A percentile compares a stretch with the other conserved stretches of the same genome.
phyloP scores from a whole-genome alignment of 2,113 vertebrate species.

The Corythornis madagascariensis region DNA sequence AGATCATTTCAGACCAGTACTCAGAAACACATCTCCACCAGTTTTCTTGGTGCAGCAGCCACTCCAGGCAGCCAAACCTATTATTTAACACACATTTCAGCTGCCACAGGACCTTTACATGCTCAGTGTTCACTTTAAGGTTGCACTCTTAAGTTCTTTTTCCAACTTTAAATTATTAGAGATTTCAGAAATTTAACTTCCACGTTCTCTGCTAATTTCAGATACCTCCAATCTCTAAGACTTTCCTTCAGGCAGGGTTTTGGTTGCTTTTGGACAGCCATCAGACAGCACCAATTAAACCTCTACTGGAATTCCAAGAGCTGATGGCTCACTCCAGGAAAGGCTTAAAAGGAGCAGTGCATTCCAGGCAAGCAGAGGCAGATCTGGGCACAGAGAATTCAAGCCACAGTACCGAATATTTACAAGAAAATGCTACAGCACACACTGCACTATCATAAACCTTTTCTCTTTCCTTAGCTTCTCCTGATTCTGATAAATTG shows the following conservation, averaged over 20 bases:
- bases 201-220: background rate
- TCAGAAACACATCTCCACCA: background rate
- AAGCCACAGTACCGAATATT: background rate
- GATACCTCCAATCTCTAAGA: background rate
- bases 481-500: background rate
- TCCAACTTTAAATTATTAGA: background rate
- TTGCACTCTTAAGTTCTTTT: background rate
- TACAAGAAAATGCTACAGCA: background rate
- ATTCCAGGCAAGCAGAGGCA: constrained; percentile 34
- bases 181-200: background rate
- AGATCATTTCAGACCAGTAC: background rate
- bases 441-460: background rate
- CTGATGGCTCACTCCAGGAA: background rate
- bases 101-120: background rate
- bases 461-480: background rate
- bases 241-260: background rate
- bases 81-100: background rate
- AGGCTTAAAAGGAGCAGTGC: constrained; percentile 7
- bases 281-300: background rate
- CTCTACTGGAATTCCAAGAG: background rate
- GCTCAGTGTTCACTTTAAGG: background rate
- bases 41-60: background rate
- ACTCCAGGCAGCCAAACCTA: background rate
- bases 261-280: background rate
- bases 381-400: background rate